phyloP scores from a whole-genome alignment of 2,113 vertebrate species.

The Salvelinus namaycush region DNA sequence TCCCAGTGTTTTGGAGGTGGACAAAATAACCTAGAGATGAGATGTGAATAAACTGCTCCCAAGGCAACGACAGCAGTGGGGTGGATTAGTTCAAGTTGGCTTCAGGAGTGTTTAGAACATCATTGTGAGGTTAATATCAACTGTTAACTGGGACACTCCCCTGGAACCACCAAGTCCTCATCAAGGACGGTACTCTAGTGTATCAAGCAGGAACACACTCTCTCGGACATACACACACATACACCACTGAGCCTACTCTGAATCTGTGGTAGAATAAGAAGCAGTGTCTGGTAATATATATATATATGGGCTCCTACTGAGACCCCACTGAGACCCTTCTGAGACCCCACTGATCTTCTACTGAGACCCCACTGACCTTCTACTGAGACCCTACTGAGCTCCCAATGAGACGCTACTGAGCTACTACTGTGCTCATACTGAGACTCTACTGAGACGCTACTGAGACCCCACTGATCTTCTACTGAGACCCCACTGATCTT shows the following conservation, averaged over 20 bases:
- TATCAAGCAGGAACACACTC: neutral
- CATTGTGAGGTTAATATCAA: neutral
- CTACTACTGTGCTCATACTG: no score
- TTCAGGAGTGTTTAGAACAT: neutral
- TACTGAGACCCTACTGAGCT: no score
- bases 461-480: no score
- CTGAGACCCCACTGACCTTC: no score
- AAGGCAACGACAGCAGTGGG: neutral
- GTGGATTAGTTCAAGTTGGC: neutral
- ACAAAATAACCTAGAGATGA: neutral
- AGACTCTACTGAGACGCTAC: no score
- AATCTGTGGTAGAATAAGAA: neutral
- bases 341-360: no score
- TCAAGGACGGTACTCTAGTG: neutral
- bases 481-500: no score
- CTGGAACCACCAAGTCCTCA: neutral
- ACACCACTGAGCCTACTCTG: conserved; percentile 5
- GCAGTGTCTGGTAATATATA: neutral
- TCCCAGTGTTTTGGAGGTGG: neutral
- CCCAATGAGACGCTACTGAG: accelerated
- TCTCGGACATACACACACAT: conserved; percentile 3
- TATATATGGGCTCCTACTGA: neutral
- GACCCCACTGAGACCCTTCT: no score
- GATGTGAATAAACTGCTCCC: neutral
- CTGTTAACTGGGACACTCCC: neutral